phyloP scores from a whole-genome alignment of 2,888 invertebrate species.

The Pherbina coryleti region DNA sequence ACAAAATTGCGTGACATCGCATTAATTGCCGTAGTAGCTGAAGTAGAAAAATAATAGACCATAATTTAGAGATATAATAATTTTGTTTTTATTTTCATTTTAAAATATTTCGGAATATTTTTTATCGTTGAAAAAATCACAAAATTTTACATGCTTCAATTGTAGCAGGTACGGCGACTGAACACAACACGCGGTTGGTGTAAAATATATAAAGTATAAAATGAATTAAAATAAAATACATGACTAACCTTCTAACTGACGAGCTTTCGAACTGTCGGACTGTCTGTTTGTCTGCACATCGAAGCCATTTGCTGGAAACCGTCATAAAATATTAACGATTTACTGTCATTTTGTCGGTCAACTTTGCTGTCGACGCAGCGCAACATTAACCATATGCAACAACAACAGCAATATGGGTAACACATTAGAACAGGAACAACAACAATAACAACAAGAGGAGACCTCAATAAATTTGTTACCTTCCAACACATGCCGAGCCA shows the following conservation, averaged over 20 bases:
- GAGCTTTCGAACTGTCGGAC: not conserved
- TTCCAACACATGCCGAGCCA: not conserved
- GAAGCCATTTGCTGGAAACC: constrained; percentile 52
- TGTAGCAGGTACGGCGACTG: not conserved
- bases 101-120: not conserved
- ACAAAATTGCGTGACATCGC: constrained; percentile 26
- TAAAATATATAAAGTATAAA: not conserved
- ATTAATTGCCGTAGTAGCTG: not conserved
- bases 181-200: not conserved
- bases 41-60: constrained; percentile 15
- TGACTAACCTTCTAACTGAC: not conserved
- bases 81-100: not conserved
- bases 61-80: not conserved
- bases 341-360: constrained; percentile 50
- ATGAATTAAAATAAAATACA: not conserved
- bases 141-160: constrained; percentile 29
- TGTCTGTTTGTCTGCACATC: not conserved
- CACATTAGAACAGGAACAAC: not conserved
- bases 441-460: not conserved
- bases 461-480: not conserved
- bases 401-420: not conserved
- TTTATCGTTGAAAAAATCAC: constrained; percentile 21
- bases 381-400: not conserved
- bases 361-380: constrained; percentile 8
- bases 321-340: constrained; percentile 66